Evolutionary conservation across 37 sponge, comb jelly and placozoan genomes (phyloP), one percentile per base, ranked within the genome.

Genomic region (Mnemiopsis leidyi): DNA sequence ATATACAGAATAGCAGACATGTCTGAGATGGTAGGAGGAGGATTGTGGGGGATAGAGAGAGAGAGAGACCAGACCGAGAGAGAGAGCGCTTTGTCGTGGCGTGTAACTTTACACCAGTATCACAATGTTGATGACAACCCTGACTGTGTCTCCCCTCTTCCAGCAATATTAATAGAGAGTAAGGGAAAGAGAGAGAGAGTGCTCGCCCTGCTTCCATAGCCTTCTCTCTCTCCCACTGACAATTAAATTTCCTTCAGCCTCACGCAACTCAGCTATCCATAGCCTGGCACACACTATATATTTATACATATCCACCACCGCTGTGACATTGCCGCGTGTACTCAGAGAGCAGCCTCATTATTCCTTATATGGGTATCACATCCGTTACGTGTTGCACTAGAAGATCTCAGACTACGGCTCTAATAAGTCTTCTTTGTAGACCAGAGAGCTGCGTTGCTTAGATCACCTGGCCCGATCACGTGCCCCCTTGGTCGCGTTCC

Each of bases 351-450:
- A n/a, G 30, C 30, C 75, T 28, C 26, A 29, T 71, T 71, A 71
- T 71, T 5, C 75, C 75, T 29, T 71, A 71, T 71, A 23, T 71
- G 75, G 75, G 75, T 18, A 28, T n/a, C 75, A 71, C 75, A 71
- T 71, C 75, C 75, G 75, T 71, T 71, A 71, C 30, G 30, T 71
- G 75, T n/a, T 29, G 75, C 75, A 28, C 75, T 29, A 29, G 75
- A 71, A 28, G 75, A 28, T 71, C 75, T 71, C 30, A n/a, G 30
- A n/a, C 75, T 71, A 29, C 75, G 2, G 30, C 61, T 48, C 61
- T 48, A 48, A 48, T 48, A 48, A 48, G 61, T 48, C 61, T 48
- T 48, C 61, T 48, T 48, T 48, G 61, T 48, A 48, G 61, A 48
- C 61, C 61, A 5, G 61, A 48, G 61, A 48, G 61, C 61, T 48